These are phyloP conservation scores for Olivierus martensii DNA, from an alignment of 1,140 invertebrate genomes.

Conservation along the genomic window DNA sequence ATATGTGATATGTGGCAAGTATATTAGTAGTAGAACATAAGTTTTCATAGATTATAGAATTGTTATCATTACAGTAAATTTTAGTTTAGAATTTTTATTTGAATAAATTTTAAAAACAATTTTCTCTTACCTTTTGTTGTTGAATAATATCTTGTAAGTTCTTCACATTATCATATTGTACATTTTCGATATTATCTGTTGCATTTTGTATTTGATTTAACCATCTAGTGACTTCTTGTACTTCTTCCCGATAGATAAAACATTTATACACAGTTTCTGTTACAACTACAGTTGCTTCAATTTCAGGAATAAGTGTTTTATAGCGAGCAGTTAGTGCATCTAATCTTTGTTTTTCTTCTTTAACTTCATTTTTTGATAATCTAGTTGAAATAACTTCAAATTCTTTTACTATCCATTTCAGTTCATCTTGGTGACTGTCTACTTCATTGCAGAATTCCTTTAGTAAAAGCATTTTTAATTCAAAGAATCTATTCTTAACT, in stretches of 20 bases:
- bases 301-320: slow-evolving; percentile 76
- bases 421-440: slow-evolving; percentile 73
- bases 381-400: slow-evolving; percentile 62
- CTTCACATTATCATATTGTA: slow-evolving; percentile 10
- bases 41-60: too few species aligned
- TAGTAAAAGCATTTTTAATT: slow-evolving; percentile 18
- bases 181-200: slow-evolving; percentile 8
- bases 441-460: slow-evolving; percentile 78
- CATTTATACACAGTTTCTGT: slow-evolving; percentile 83
- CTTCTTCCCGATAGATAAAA: slow-evolving; percentile 76
- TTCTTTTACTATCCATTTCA: slow-evolving; percentile 86
- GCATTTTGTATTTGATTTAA: slow-evolving; percentile 24
- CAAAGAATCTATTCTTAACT: too few species aligned
- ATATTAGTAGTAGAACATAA: too few species aligned
- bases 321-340: slow-evolving; percentile 71
- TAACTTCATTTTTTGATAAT: slow-evolving; percentile 58
- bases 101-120: too few species aligned
- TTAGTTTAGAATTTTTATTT: too few species aligned
- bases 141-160: slow-evolving; percentile 39
- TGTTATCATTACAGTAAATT: too few species aligned
- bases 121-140: slow-evolving; percentile 53
- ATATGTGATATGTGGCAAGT: too few species aligned
- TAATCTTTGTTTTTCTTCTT: slow-evolving; percentile 51
- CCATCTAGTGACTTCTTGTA: slow-evolving; percentile 51
- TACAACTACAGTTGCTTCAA: slow-evolving; percentile 81